phyloP scores from a whole-genome alignment of 2,888 invertebrate genomes.

The Agrochola litura region DNA sequence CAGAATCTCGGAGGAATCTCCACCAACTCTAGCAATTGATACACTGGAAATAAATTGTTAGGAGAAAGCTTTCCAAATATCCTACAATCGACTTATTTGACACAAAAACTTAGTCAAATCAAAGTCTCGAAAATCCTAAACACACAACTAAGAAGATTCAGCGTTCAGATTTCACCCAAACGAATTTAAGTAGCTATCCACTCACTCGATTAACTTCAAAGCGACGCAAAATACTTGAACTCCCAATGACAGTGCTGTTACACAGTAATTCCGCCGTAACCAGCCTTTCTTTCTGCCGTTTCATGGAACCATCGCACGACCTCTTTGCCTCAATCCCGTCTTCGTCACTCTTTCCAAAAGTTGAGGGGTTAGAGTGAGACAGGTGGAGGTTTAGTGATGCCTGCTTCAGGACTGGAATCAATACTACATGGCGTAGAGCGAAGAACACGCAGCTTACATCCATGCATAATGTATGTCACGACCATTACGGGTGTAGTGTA shows the following conservation, averaged over 20 bases:
- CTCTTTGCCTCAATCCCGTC: slow-evolving; percentile 28
- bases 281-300: slow-evolving; percentile 48
- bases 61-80: not conserved
- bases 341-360: slow-evolving; percentile 34
- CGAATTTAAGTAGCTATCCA: slow-evolving; percentile 32
- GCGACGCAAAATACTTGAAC: slow-evolving; percentile 47
- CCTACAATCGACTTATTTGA: not conserved
- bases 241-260: slow-evolving; percentile 52
- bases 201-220: slow-evolving; percentile 51
- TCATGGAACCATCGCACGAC: slow-evolving; percentile 37
- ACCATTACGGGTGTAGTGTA: slow-evolving; percentile 58
- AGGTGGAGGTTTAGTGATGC: slow-evolving; percentile 29
- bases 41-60: slow-evolving; percentile 11
- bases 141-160: slow-evolving; percentile 20
- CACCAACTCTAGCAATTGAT: slow-evolving; percentile 10
- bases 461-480: slow-evolving; percentile 67
- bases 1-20: slow-evolving; percentile 18
- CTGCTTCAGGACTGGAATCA: slow-evolving; percentile 59
- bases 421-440: slow-evolving; percentile 60
- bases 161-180: slow-evolving; percentile 26
- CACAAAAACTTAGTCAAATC: slow-evolving; percentile 2
- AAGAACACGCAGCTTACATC: slow-evolving; percentile 60
- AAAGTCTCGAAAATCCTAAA: slow-evolving; percentile 16
- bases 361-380: slow-evolving; percentile 51
- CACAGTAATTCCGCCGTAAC: slow-evolving; percentile 49